Conservation (phyloP, 1,140 invertebrate species). For the Pseudachorutes palmiensis region DNA sequence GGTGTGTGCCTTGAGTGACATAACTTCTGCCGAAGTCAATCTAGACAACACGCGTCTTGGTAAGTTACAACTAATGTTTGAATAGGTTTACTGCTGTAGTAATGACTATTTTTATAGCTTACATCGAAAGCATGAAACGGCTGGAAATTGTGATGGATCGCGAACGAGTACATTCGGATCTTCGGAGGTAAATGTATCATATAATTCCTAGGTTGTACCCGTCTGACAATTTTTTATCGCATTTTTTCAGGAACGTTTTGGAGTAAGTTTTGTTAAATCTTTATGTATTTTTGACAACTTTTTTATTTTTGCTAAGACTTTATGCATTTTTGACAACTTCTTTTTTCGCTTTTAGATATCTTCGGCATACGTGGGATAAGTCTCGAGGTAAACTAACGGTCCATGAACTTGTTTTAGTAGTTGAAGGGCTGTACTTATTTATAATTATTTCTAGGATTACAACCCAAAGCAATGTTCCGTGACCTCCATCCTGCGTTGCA, state of each 20-base stretch:
- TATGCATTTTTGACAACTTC: too few species aligned
- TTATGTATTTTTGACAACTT: too few species aligned
- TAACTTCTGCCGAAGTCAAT: conserved; percentile 22
- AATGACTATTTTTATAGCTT: not conserved
- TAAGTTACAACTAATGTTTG: not conserved
- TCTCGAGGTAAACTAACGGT: conserved; percentile 12
- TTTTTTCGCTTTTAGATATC: too few species aligned
- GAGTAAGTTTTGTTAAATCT: not conserved
- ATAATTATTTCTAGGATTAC: conserved; percentile 4
- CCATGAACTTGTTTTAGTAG: not conserved
- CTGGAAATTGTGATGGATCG: conserved; percentile 14
- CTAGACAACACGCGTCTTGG: conserved; percentile 11
- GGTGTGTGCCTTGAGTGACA: conserved; percentile 11
- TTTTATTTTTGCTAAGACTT: too few species aligned
- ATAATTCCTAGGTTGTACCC: not conserved
- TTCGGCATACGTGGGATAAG: conserved; percentile 12
- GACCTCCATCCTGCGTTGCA: conserved; percentile 18
- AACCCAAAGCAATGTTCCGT: conserved; percentile 13
- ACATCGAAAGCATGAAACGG: conserved; percentile 9
- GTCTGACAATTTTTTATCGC: not conserved
- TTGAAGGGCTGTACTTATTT: not conserved
- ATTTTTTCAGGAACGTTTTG: not conserved
- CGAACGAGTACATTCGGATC: not conserved
- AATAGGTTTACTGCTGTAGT: not conserved
- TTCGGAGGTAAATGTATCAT: conserved; percentile 1